A percentile compares a stretch with the other conserved stretches of the same genome.
phyloP scores from a whole-genome alignment of 2,888 invertebrate species.

The Brachyopa scutellaris region DNA sequence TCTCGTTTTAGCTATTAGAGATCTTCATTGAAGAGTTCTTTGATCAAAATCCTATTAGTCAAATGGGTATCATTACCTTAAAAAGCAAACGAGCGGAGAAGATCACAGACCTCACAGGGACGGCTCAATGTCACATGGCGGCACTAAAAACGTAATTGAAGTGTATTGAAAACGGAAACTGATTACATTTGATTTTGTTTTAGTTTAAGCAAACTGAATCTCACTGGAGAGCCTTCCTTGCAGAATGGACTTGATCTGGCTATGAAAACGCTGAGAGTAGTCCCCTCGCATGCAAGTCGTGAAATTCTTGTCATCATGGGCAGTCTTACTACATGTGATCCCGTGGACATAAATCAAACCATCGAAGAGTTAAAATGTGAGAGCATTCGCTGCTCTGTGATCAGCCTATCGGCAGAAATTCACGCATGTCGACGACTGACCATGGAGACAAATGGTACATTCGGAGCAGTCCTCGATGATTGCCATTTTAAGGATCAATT shows the following conservation, averaged over 20 bases:
- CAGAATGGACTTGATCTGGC: constrained; percentile 97
- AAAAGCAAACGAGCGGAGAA: constrained; percentile 97
- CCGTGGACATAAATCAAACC: constrained; percentile 93
- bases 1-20: constrained; percentile 88
- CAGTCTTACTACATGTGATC: constrained; percentile 98
- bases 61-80: constrained; percentile 95
- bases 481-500: constrained; percentile 87
- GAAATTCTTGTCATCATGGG: constrained; percentile 96
- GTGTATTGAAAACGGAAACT: neutral
- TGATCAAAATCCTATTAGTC: constrained; percentile 99
- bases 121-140: constrained; percentile 90
- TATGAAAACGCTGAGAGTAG: constrained; percentile 89
- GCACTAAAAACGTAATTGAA: constrained; percentile 83
- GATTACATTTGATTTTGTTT: constrained; percentile 20
- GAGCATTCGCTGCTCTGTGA: constrained; percentile 95
- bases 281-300: constrained; percentile 97
- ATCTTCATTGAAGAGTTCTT: constrained; percentile 98
- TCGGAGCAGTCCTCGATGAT: constrained; percentile 93
- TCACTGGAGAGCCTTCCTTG: constrained; percentile 96
- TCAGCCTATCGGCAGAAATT: constrained; percentile 97
- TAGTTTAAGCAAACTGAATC: constrained; percentile 85
- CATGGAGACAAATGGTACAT: constrained; percentile 92
- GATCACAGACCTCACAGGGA: constrained; percentile 94
- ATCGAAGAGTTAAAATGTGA: constrained; percentile 89
- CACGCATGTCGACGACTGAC: constrained; percentile 94